Conservation (phyloP, 2,888 invertebrate species). For the Eupithecia tripunctaria region DNA sequence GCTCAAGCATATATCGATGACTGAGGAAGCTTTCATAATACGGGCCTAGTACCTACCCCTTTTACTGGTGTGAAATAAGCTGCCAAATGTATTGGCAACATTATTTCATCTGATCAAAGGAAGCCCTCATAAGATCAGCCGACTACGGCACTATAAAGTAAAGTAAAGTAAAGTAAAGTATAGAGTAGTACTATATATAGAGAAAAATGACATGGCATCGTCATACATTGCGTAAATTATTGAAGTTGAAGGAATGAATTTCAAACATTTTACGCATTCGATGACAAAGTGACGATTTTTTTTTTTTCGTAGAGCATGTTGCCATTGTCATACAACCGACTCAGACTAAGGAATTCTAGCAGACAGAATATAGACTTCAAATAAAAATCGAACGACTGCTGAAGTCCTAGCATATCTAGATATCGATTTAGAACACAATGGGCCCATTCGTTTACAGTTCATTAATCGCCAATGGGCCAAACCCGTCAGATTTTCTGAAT, state of each 20-base stretch:
- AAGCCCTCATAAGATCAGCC: background rate
- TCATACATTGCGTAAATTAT: too few species aligned
- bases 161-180: too few species aligned
- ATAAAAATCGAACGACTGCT: slow-evolving; percentile 20
- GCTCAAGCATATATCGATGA: too few species aligned
- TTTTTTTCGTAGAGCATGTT: too few species aligned
- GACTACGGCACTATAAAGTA: too few species aligned
- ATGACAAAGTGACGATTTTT: too few species aligned
- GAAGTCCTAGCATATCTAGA: background rate
- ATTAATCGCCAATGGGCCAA: slow-evolving; percentile 34
- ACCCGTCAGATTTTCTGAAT: slow-evolving; percentile 38
- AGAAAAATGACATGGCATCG: too few species aligned
- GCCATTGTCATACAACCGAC: background rate
- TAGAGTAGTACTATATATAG: too few species aligned
- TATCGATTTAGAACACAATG: slow-evolving; percentile 11
- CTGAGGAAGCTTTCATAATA: too few species aligned
- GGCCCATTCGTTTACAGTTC: slow-evolving; percentile 33
- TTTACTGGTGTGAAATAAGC: background rate
- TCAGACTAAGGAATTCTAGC: background rate
- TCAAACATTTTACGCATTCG: too few species aligned
- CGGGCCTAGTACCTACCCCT: background rate
- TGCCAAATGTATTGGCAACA: background rate
- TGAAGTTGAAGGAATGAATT: too few species aligned
- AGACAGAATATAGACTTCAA: background rate
- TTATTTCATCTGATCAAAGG: background rate